A percentile compares a stretch with the other conserved stretches of the same genome.
Conservation (phyloP, 2,888 invertebrate species). For the Branchellion lobata region DNA sequence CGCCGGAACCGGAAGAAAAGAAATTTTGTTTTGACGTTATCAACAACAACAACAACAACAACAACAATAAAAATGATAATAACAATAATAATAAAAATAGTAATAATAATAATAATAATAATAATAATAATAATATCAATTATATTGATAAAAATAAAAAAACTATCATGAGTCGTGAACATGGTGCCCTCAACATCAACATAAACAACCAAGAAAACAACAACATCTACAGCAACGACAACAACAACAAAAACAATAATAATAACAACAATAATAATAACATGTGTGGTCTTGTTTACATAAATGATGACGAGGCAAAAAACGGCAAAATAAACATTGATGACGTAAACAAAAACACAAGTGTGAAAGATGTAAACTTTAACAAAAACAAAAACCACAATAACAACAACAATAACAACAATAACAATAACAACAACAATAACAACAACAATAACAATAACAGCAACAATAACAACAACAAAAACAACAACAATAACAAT, state of each 20-base stretch:
- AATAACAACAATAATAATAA: constrained; percentile 30
- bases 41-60: no score
- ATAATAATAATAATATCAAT: constrained; percentile 22
- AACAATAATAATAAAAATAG: background rate
- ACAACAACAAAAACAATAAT: background rate
- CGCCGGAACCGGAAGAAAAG: background rate
- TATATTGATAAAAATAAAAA: constrained; percentile 22
- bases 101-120: constrained; percentile 23
- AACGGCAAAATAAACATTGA: constrained; percentile 70
- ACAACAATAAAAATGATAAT: background rate
- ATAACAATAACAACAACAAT: background rate
- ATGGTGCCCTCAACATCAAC: no score
- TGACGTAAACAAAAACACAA: background rate
- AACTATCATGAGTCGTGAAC: no score
- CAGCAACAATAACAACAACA: background rate
- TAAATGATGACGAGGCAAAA: constrained; percentile 8
- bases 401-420: background rate
- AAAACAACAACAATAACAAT: background rate
- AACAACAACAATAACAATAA: background rate
- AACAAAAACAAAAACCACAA: background rate
- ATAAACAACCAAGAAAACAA: background rate
- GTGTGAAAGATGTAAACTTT: no score
- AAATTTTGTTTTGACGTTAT: background rate
- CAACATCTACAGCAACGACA: background rate
- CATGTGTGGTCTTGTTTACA: constrained; percentile 19